Evolutionary conservation across 2,113 vertebrate genomes (phyloP).

Genomic region (Chroicocephalus ridibundus): DNA sequence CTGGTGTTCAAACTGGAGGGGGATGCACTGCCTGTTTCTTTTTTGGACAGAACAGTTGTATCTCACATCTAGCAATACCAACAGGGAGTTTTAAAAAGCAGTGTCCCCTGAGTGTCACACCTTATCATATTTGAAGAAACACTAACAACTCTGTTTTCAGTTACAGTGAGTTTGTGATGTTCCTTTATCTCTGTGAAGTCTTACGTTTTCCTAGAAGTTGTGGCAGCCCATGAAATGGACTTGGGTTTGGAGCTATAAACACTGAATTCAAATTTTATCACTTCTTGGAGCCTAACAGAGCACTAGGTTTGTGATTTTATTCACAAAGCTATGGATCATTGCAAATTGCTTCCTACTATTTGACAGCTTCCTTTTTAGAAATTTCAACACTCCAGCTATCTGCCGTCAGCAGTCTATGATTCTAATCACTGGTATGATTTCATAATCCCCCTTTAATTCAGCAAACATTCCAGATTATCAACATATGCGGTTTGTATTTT

Average conservation of each 20-base stretch:
- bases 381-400: conserved; percentile 54
- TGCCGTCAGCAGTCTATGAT: conserved; percentile 39
- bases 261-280: conserved; percentile 36
- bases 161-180: not conserved
- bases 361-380: conserved; percentile 57
- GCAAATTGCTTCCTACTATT: conserved; percentile 59
- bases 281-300: conserved; percentile 20
- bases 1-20: not conserved
- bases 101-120: not conserved
- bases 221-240: conserved; percentile 19
- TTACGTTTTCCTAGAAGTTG: not conserved
- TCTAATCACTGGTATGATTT: conserved; percentile 53
- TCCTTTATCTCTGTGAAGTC: conserved; percentile 1
- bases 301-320: conserved; percentile 7
- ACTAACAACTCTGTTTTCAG: not conserved
- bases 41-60: not conserved
- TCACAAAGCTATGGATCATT: conserved; percentile 51
- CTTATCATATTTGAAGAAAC: not conserved
- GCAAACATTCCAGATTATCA: conserved; percentile 46
- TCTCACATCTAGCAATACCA: not conserved
- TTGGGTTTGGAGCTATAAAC: conserved; percentile 2
- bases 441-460: conserved; percentile 51
- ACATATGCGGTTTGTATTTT: not conserved
- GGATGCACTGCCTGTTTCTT: not conserved
- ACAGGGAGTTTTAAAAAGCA: not conserved